Base-by-base conservation (phyloP, 2,113 vertebrate genomes). In the Sinocyclocheilus rhinocerous region DNA sequence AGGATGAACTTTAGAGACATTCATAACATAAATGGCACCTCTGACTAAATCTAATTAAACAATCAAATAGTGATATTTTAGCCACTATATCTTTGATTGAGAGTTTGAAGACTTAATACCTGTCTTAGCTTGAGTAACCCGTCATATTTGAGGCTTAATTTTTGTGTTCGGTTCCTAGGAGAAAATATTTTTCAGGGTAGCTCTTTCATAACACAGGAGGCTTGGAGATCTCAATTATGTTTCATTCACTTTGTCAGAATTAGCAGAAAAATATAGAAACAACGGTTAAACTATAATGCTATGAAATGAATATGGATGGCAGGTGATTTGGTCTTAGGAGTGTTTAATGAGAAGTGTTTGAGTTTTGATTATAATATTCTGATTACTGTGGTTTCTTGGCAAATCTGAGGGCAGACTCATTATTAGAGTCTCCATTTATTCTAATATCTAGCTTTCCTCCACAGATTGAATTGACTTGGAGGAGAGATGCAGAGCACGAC, bases 401-500 rank as follows among this genome's bases (percentile, higher is more conserved):
- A 29, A 29, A 29, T 29, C 29, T 29, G 29, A 29, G 29, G 29
- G 29, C 29, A 29, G 39, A 39, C 67, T 16, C 29, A 42, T 73
- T 73, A 42, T 8, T 22, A 36, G 29, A 16, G 20, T 42, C 8
- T 42, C 18, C 9, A 22, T 72, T 42, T 72, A 72, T n/a, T 42
- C 36, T 9, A 20, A 42, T n/a, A 42, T 42, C 77, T 24, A 13
- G n/a, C 24, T 18, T 89, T 89, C 15, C 10, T n/a, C 86, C 91
- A 91, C 72, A 96, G 94, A 52, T 86, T 87, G 86, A 20, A 61
- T 50, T 94, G 90, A 94, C 75, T 73, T 83, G 77, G 67, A 89
- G 91, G 88, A 91, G 61, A 81, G 24, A 99, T 98, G 97, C 92
- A 92, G 76, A 90, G 92, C 12, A 86, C 89, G 83, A 91, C 90